Base-by-base conservation (phyloP, 92 coral and sea anemone species). In the Porites evermanni region DNA sequence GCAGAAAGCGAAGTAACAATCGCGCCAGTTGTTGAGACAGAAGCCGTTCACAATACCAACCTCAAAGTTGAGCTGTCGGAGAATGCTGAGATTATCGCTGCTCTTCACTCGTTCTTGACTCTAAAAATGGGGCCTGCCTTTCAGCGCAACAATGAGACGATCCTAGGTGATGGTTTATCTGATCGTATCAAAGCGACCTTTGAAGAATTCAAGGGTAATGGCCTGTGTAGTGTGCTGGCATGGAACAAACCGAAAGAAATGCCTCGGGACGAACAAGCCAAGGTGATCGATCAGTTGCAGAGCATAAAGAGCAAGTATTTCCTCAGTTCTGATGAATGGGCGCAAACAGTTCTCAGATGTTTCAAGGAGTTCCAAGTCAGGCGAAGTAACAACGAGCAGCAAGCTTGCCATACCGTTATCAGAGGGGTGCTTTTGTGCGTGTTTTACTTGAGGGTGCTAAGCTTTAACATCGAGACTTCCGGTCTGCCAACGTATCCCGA, bases 381-480 rank as follows among this genome's bases (percentile, higher is more conserved):
- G 44, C 23, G 84, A 52, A 2, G 60, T 10, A 23, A 29, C 19
- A 44, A 80, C 54, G 84, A 80, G 72, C 64, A 80, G 8, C 24
- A 65, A 65, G 84, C 84, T 14, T 59, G 58, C 24, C 70, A 52
- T 32, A 66, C 70, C 10, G 75, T 80, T n/a, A 80, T 80, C 38
- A 53, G 84, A 16, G 60, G 58, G 12, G 84, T 79, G 53, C 38
- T 79, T 73, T 8, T 79, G 56, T 79, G 84, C 66, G 84, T 38
- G 23, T 79, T 79, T 26, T 79, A 79, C 59, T n/a, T 79, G 17
- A 63, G 84, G 53, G 84, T 79, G 6, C 24, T 79, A 1, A 66
- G 84, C 47, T 79, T 79, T 24, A 79, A 79, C 70, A 72, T 79
- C 7, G 73, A 79, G 75, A 79, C 84, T 10, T 79, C 8, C 21